These are phyloP conservation scores for Drosophila paramelanica DNA, from an alignment of 2,888 invertebrate genomes.

Conservation along the genomic window DNA sequence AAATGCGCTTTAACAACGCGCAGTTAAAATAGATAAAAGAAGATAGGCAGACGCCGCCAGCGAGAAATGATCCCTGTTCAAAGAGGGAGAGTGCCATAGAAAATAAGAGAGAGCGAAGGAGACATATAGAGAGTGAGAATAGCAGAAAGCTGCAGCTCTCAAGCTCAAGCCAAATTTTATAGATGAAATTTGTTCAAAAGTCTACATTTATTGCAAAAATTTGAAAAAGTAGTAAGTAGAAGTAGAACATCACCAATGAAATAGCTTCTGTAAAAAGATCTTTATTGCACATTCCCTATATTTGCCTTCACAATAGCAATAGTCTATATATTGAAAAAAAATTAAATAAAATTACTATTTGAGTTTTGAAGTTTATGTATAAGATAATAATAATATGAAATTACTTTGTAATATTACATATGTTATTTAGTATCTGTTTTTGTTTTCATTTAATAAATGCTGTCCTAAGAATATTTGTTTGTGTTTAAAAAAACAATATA, in stretches of 20 bases:
- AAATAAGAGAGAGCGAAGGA: conserved; percentile 1
- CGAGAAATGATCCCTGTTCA: conserved; percentile 26
- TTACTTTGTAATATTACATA: too few relatives aligned
- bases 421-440: too few relatives aligned
- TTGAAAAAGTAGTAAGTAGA: not conserved
- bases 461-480: too few relatives aligned
- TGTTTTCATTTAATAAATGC: too few relatives aligned
- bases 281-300: not conserved
- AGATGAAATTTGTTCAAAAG: not conserved
- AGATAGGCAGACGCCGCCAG: conserved; percentile 69
- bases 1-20: conserved; percentile 84
- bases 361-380: too few relatives aligned
- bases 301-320: too few relatives aligned
- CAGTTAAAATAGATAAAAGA: conserved; percentile 83
- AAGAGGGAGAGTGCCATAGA: conserved; percentile 9
- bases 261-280: not conserved
- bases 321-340: too few relatives aligned
- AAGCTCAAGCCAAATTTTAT: conserved; percentile 8
- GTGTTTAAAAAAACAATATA: too few relatives aligned
- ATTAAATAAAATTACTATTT: too few relatives aligned
- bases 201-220: not conserved
- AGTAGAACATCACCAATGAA: not conserved
- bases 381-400: too few relatives aligned
- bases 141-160: not conserved
- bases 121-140: not conserved